Evolutionary conservation across 2,113 vertebrate genomes (phyloP).

Genomic region (Theristicus caerulescens): DNA sequence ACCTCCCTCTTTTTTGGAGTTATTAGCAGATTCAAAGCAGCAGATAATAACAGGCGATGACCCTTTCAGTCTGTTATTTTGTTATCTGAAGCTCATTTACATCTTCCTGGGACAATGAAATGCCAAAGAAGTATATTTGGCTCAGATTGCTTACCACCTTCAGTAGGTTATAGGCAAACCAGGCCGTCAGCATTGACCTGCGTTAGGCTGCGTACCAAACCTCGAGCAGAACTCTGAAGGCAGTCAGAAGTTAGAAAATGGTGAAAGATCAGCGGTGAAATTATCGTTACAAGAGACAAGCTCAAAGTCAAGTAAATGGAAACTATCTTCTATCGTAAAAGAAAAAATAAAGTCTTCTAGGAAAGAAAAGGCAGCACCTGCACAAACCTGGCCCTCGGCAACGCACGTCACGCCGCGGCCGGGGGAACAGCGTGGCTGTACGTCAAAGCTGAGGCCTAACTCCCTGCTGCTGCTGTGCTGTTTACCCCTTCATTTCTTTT

Average conservation of each 20-base stretch:
- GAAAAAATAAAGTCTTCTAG: neutral
- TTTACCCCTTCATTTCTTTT: neutral
- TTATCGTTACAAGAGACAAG: neutral
- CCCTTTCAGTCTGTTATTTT: neutral
- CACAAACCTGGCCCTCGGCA: fast-evolving
- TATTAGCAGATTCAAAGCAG: neutral
- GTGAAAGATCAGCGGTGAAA: neutral
- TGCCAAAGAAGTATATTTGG: neutral
- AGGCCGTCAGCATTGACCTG: fast-evolving
- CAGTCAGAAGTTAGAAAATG: no score
- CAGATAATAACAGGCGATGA: neutral
- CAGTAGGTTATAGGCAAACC: neutral
- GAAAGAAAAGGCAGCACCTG: neutral
- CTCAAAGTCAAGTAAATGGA: neutral
- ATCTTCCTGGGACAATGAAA: neutral
- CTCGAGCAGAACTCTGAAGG: neutral
- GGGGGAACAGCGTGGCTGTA: fast-evolving
- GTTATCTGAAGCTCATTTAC: neutral
- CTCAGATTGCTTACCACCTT: neutral
- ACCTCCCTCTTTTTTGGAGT: neutral
- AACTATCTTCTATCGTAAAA: neutral
- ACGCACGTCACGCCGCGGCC: fast-evolving
- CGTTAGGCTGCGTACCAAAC: neutral
- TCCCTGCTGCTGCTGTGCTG: fast-evolving
- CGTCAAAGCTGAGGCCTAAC: fast-evolving